Conservation (phyloP, 2,797 vertebrate species). For the Mus caroli region DNA sequence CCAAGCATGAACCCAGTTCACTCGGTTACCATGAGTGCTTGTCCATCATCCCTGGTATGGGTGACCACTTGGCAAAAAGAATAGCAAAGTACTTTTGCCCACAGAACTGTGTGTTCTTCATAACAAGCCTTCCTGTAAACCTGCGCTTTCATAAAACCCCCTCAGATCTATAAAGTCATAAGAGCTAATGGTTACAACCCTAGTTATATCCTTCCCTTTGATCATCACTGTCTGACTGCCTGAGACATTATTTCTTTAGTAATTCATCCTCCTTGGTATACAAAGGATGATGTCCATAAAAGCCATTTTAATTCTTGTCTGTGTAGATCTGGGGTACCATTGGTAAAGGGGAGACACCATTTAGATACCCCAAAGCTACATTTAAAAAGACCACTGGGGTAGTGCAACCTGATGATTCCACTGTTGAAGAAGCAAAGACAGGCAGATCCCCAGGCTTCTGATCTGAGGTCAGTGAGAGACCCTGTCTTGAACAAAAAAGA, state of each 20-base stretch:
- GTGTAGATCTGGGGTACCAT: background rate
- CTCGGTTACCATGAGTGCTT: background rate
- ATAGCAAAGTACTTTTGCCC: background rate
- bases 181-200: background rate
- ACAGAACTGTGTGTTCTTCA: background rate
- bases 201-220: background rate
- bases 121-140: background rate
- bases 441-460: background rate
- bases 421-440: background rate
- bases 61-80: background rate
- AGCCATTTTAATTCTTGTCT: background rate
- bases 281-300: background rate
- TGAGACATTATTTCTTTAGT: slow-evolving; percentile 7
- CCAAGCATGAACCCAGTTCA: background rate
- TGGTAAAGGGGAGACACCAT: background rate
- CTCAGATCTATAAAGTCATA: slow-evolving; percentile 22
- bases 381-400: background rate
- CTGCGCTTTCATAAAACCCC: background rate
- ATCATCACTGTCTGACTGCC: background rate
- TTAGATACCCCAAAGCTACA: background rate
- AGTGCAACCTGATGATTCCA: background rate
- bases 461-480: background rate
- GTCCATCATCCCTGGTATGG: background rate
- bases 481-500: background rate
- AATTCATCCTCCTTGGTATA: background rate